Base-by-base conservation (phyloP, 23 tunicate genomes). In the Ciona savignyi region DNA sequence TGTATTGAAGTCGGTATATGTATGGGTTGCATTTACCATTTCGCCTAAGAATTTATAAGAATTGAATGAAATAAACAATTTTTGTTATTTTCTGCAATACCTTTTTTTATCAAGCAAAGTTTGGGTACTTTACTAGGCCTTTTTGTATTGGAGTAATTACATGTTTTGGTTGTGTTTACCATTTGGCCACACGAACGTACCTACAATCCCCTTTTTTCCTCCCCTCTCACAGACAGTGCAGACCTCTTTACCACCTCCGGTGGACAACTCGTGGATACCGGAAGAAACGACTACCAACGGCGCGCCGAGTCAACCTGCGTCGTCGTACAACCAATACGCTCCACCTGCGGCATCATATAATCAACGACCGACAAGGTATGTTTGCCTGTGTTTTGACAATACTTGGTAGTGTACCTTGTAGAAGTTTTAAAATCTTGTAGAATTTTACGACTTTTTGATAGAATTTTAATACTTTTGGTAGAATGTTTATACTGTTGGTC, bases 231-330 rank as follows among this genome's bases (percentile, higher is more conserved):
- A 87, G 89, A 94, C 99, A 51, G 86, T 76, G 25, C 74, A 97
- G 25, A 83, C 95, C 29, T 49, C 81, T 25, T 60, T 87, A 11
- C 99, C 99, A 4, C 99, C 99, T 30, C 99, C 99, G 3, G 99
- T 94, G 26, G 99, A 94, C 66, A 94, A 78, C 67, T 94, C 99
- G 42, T 94, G 99, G 99, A 94, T 94, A 51, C 89, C 70, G 3
- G 99, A 94, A 71, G 88, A 85, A 35, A 32, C 64, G 9, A 9
- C 60, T 25, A 51, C 49, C 48, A 33, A 51, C 31, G 28, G 28
- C 15, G 15, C 56, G 56, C 56, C 56, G 15, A 15, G 11, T 42
- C 56, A 42, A 42, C 15, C 56, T 42, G 9, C 15, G 56, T 42
- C 9, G 9, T 9, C 56, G 56, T 42, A 9, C 9, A 9, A 42